phyloP scores from a whole-genome alignment of 2,888 invertebrate genomes.

The Oligia latruncula region DNA sequence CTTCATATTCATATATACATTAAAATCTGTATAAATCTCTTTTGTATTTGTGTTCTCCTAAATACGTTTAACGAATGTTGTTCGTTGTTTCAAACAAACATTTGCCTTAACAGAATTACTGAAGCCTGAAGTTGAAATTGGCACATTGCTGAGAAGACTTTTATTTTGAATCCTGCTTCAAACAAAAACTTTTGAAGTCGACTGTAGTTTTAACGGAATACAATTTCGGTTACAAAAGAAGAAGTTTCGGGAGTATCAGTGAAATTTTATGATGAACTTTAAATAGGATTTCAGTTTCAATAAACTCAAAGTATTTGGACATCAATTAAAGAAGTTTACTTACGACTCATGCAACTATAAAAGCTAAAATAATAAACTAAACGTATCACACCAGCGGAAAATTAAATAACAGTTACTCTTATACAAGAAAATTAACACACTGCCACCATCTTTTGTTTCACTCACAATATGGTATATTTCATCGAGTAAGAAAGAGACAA shows the following conservation, averaged over 20 bases:
- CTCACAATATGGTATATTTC: slow-evolving; percentile 31
- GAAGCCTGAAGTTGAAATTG: slow-evolving; percentile 66
- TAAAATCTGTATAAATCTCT: slow-evolving; percentile 40
- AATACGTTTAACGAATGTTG: slow-evolving; percentile 59
- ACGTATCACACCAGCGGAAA: neutral
- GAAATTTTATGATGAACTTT: slow-evolving; percentile 34
- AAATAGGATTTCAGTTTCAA: neutral
- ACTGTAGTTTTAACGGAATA: slow-evolving; percentile 61
- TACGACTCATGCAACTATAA: neutral
- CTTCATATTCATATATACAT: neutral
- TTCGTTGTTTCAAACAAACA: slow-evolving; percentile 62
- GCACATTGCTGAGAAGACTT: slow-evolving; percentile 65
- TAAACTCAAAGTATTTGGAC: neutral
- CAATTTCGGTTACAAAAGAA: slow-evolving; percentile 56
- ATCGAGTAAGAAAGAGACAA: slow-evolving; percentile 48
- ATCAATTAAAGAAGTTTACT: neutral
- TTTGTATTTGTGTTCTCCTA: slow-evolving; percentile 44
- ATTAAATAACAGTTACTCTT: slow-evolving; percentile 6
- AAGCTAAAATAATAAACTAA: neutral
- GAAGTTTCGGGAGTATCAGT: slow-evolving; percentile 43
- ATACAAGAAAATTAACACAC: slow-evolving; percentile 18
- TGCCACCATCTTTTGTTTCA: slow-evolving; percentile 23
- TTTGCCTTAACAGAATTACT: slow-evolving; percentile 62
- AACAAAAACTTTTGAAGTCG: slow-evolving; percentile 58
- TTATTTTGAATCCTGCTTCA: slow-evolving; percentile 64